phyloP scores from a whole-genome alignment of 2,888 invertebrate genomes.

The Caenorhabditis panamensis region DNA sequence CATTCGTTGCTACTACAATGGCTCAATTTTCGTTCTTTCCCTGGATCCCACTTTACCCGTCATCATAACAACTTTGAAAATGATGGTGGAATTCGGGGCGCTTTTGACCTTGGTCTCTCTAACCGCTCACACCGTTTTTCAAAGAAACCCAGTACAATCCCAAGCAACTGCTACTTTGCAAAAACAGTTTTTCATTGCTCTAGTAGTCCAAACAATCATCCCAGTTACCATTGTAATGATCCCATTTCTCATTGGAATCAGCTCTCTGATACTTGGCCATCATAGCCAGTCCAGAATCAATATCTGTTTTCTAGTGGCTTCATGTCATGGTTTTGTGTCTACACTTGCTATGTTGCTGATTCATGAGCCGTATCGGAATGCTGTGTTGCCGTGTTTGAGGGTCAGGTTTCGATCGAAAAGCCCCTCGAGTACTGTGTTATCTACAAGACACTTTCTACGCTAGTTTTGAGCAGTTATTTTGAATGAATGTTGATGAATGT shows the following conservation, averaged over 20 bases:
- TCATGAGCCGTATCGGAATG: conserved; percentile 19
- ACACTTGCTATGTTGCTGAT: background rate
- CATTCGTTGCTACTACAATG: conserved; percentile 12
- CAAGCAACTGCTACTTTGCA: conserved; percentile 9
- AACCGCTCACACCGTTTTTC: background rate
- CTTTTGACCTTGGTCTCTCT: too few relatives aligned
- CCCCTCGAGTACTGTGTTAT: too few relatives aligned
- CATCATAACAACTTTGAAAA: too few relatives aligned
- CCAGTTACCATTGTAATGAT: conserved; percentile 15
- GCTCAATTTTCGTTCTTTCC: conserved; percentile 17
- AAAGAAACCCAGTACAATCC: background rate
- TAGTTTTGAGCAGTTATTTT: too few relatives aligned
- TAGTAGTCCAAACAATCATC: conserved; percentile 12
- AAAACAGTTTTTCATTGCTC: conserved; percentile 16
- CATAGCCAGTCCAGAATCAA: too few relatives aligned
- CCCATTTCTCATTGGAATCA: too few relatives aligned
- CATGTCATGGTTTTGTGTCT: background rate
- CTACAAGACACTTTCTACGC: too few relatives aligned
- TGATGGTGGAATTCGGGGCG: too few relatives aligned
- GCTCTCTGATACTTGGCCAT: too few relatives aligned
- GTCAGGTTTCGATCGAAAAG: too few relatives aligned
- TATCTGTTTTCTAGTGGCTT: background rate
- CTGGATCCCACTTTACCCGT: conserved; percentile 1
- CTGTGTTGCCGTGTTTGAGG: too few relatives aligned
- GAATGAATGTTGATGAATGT: too few relatives aligned